A percentile compares a stretch with the other conserved stretches of the same genome.
Conservation (phyloP, 1,140 invertebrate genomes). For the Zophobas atratus region DNA sequence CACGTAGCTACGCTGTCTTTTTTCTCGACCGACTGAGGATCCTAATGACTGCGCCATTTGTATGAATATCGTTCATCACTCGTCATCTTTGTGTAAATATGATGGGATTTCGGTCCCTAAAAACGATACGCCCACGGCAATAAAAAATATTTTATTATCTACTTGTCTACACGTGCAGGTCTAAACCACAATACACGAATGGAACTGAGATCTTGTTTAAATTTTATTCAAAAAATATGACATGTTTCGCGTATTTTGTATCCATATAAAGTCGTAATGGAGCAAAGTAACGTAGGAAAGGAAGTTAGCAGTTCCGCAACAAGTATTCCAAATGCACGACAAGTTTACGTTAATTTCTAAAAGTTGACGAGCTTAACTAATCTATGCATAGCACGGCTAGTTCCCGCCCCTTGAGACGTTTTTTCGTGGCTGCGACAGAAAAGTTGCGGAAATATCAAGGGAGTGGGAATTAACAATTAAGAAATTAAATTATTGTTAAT, state of each 20-base stretch:
- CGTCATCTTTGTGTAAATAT: too few species aligned
- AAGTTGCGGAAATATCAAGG: conserved; percentile 51
- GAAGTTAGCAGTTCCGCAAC: conserved; percentile 52
- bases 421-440: conserved; percentile 50
- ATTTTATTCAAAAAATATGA: too few species aligned
- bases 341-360: conserved; percentile 60
- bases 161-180: too few species aligned
- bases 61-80: too few species aligned
- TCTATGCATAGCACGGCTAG: conserved; percentile 54
- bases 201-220: too few species aligned
- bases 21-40: too few species aligned
- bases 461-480: conserved; percentile 60
- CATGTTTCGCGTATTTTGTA: conserved; percentile 5
- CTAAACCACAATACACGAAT: too few species aligned
- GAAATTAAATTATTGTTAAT: conserved; percentile 61
- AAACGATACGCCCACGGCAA: too few species aligned
- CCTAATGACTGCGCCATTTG: too few species aligned
- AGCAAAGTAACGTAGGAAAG: conserved; percentile 36
- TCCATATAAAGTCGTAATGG: conserved; percentile 37
- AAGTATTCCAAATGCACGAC: conserved; percentile 60
- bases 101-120: too few species aligned
- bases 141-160: too few species aligned
- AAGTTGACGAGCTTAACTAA: conserved; percentile 55
- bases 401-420: conserved; percentile 51
- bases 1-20: background rate